A percentile compares a stretch with the other conserved stretches of the same genome.
Evolutionary conservation across 2,888 invertebrate genomes (phyloP).

Genomic region (Lordiphosa fenestrarum): DNA sequence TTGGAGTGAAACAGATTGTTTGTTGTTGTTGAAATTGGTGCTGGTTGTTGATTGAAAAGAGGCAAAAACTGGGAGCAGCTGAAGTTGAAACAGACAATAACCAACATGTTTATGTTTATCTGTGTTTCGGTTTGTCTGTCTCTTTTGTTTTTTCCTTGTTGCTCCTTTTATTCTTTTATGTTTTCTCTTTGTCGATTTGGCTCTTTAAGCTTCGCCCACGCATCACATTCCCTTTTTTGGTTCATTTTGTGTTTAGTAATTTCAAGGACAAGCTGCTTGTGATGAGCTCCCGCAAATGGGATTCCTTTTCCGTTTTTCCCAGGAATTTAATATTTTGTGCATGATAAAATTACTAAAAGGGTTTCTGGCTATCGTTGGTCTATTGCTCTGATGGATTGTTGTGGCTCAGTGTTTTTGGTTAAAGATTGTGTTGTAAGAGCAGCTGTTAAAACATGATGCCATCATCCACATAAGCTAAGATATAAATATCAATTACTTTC

Average conservation of each 20-base stretch:
- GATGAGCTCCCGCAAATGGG: constrained; percentile 23
- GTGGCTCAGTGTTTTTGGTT: constrained; percentile 7
- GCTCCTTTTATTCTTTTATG: constrained; percentile 2
- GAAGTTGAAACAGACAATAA: constrained; percentile 41
- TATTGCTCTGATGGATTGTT: constrained; percentile 2
- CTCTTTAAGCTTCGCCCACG: constrained; percentile 9
- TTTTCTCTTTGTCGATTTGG: constrained; percentile 10
- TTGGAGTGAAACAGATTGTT: constrained; percentile 58
- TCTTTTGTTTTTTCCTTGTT: background rate
- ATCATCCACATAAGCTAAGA: background rate
- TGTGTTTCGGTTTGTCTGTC: constrained; percentile 38
- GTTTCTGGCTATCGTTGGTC: constrained; percentile 24
- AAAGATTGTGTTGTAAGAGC: constrained; percentile 18
- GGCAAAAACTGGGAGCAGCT: constrained; percentile 9
- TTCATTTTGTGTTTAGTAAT: constrained; percentile 19
- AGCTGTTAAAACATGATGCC: constrained; percentile 37
- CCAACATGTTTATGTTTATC: constrained; percentile 54
- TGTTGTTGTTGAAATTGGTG: constrained; percentile 30
- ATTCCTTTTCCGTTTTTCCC: constrained; percentile 22
- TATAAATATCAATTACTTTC: too few species aligned
- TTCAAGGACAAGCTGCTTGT: constrained; percentile 45
- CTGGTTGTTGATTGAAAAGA: constrained; percentile 54
- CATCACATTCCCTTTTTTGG: too few species aligned
- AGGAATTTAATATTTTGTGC: constrained; percentile 53
- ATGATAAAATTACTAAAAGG: constrained; percentile 59